Evolutionary conservation across 2,888 invertebrate species (phyloP).

Genomic region (Eudemis profundana): DNA sequence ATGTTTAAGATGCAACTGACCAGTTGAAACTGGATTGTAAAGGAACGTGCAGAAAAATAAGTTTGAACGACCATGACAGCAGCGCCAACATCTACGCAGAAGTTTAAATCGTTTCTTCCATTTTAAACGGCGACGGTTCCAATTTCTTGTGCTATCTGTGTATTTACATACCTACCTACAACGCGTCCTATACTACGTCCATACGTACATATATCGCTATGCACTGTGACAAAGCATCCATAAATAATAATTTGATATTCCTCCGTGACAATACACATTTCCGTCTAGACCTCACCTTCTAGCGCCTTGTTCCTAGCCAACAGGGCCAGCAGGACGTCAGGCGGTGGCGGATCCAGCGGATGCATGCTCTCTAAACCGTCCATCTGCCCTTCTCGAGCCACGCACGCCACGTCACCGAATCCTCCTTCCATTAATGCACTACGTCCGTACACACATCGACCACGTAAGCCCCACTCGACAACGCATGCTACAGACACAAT

Average conservation of each 20-base stretch:
- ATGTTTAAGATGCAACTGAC: slow-evolving; percentile 21
- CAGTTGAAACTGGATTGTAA: slow-evolving; percentile 18
- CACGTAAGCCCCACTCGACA: slow-evolving; percentile 58
- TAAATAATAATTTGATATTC: too few relatives aligned
- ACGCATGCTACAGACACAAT: slow-evolving; percentile 46
- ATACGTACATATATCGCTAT: too few relatives aligned
- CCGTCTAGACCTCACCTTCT: slow-evolving; percentile 88
- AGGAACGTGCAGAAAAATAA: not conserved
- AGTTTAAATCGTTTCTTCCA: not conserved
- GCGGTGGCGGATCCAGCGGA: slow-evolving; percentile 87
- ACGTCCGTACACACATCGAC: slow-evolving; percentile 64
- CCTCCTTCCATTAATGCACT: slow-evolving; percentile 68
- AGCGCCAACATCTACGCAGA: not conserved
- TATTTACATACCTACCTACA: too few relatives aligned
- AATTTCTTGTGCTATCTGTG: not conserved
- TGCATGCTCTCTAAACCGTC: slow-evolving; percentile 74
- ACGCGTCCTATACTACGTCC: too few relatives aligned
- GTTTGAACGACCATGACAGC: not conserved
- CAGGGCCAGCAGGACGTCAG: slow-evolving; percentile 93
- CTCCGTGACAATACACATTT: not conserved
- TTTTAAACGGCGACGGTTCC: not conserved
- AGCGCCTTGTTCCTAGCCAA: slow-evolving; percentile 94
- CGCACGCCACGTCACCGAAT: slow-evolving; percentile 67
- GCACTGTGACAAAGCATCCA: too few relatives aligned
- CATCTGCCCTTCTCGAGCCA: slow-evolving; percentile 63